phyloP scores from a whole-genome alignment of 1,140 invertebrate genomes.

The Anastrepha obliqua region DNA sequence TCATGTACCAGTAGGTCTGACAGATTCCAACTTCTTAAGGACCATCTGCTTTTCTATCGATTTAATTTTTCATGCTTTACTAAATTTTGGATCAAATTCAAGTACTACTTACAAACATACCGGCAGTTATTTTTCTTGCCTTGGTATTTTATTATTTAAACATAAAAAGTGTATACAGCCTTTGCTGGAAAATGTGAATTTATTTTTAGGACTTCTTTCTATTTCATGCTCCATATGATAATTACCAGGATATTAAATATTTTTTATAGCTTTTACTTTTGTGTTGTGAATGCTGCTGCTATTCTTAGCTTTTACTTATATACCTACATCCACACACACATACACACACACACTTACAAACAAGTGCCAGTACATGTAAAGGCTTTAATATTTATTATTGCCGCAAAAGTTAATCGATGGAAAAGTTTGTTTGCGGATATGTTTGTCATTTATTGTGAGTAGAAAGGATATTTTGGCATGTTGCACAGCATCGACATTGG shows the following conservation, averaged over 20 bases:
- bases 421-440: constrained; percentile 51
- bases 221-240: constrained; percentile 13
- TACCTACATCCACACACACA: neutral
- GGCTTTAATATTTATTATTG: constrained; percentile 51
- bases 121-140: no score
- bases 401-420: constrained; percentile 52
- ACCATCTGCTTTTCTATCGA: no score
- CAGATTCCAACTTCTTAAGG: no score
- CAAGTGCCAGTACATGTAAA: neutral
- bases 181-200: neutral
- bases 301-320: constrained; percentile 13
- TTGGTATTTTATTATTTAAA: no score
- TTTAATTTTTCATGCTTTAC: no score
- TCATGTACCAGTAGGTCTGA: no score
- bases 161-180: no score
- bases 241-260: constrained; percentile 46
- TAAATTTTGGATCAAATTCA: no score
- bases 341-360: no score
- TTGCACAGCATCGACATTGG: constrained; percentile 1
- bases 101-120: no score
- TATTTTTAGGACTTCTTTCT: neutral
- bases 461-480: constrained; percentile 31
- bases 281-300: neutral
- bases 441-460: constrained; percentile 50
- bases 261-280: constrained; percentile 46